Evolutionary conservation across 2,797 vertebrate genomes (phyloP).

Genomic region (Margarornis squamiger): DNA sequence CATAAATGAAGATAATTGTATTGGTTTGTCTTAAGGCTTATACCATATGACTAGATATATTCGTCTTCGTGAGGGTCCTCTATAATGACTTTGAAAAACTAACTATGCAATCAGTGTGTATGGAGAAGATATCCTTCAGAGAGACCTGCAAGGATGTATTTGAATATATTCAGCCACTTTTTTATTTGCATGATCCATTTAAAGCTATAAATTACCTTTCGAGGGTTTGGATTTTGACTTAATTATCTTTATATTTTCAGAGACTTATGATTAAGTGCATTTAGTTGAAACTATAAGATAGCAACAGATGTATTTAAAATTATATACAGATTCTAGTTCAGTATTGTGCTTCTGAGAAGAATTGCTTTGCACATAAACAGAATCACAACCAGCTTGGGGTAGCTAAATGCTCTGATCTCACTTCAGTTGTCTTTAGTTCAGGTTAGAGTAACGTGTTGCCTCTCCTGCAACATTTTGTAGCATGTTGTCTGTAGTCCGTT

Average conservation of each 20-base stretch:
- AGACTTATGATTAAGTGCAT: not conserved
- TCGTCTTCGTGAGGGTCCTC: not conserved
- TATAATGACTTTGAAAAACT: not conserved
- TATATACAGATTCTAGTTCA: not conserved
- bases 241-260: not conserved
- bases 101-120: not conserved
- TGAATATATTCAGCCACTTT: not conserved
- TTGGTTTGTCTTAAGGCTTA: not conserved
- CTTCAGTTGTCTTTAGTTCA: not conserved
- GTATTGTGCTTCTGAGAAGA: not conserved
- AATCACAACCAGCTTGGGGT: not conserved
- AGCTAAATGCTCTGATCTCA: not conserved
- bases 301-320: not conserved
- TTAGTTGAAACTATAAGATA: not conserved
- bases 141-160: not conserved
- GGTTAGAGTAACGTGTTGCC: not conserved
- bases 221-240: not conserved
- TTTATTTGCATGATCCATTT: not conserved
- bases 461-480: not conserved
- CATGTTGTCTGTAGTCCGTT: not conserved
- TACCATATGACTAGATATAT: not conserved
- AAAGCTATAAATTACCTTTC: not conserved
- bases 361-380: not conserved
- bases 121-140: not conserved
- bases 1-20: slow-evolving; percentile 24